Conservation (phyloP, 2,797 vertebrate genomes). For the Iguana delicatissima region DNA sequence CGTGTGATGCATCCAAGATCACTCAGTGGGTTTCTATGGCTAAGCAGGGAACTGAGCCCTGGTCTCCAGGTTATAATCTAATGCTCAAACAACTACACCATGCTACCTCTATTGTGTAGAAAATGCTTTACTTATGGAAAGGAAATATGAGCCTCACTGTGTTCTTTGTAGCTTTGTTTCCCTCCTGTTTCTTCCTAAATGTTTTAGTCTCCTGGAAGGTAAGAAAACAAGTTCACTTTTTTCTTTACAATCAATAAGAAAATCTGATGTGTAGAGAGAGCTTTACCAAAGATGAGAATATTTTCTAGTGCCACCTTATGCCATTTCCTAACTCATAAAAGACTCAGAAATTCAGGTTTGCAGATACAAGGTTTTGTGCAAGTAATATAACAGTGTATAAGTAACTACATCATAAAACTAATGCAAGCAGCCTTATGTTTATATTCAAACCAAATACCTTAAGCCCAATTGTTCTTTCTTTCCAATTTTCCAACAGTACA, state of each 20-base stretch:
- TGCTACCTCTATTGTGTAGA: too few relatives aligned
- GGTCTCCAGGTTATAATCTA: too few relatives aligned
- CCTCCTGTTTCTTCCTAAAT: not conserved
- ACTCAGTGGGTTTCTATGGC: too few relatives aligned
- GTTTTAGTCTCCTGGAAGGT: conserved; percentile 46
- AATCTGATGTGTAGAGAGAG: conserved; percentile 48
- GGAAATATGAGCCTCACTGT: not conserved
- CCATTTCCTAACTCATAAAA: conserved; percentile 49
- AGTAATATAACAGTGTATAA: conserved; percentile 25
- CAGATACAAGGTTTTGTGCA: conserved; percentile 46
- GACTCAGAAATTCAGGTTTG: conserved; percentile 50
- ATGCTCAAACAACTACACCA: too few relatives aligned
- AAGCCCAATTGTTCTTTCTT: conserved; percentile 45
- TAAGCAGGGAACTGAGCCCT: too few relatives aligned
- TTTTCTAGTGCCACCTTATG: conserved; percentile 42
- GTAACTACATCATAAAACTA: conserved; percentile 13
- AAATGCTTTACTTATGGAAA: not conserved
- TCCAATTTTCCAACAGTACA: conserved; percentile 46
- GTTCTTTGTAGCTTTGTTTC: conserved; percentile 10
- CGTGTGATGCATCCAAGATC: too few relatives aligned
- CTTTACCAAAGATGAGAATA: conserved; percentile 41
- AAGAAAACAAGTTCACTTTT: conserved; percentile 46
- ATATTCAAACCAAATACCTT: conserved; percentile 46
- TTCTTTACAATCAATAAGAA: conserved; percentile 17
- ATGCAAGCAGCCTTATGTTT: conserved; percentile 45